phyloP scores from a whole-genome alignment of 2,113 vertebrate genomes.

The Silurus glanis region DNA sequence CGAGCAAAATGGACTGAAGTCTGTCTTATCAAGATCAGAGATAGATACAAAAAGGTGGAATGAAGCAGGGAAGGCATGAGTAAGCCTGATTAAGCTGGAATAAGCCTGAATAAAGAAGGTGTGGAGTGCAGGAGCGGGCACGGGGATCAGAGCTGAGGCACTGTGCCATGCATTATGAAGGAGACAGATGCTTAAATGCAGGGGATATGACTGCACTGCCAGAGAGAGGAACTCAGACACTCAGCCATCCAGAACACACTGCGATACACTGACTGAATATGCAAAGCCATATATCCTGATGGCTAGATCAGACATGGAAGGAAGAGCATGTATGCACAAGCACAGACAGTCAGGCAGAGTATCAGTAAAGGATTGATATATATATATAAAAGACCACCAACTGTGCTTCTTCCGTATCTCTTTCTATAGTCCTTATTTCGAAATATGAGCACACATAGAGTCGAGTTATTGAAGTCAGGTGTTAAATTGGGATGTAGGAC shows the following conservation, averaged over 20 bases:
- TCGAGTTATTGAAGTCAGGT: neutral
- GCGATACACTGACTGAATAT: slow-evolving; percentile 33
- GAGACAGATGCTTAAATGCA: slow-evolving; percentile 56
- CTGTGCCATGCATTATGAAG: slow-evolving; percentile 74
- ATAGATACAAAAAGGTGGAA: slow-evolving; percentile 62
- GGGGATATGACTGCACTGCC: slow-evolving; percentile 45
- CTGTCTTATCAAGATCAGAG: slow-evolving; percentile 53
- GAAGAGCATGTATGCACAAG: slow-evolving; percentile 18
- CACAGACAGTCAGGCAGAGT: neutral
- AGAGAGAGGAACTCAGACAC: slow-evolving; percentile 46
- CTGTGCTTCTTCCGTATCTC: neutral
- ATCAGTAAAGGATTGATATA: neutral
- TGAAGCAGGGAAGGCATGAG: slow-evolving; percentile 72
- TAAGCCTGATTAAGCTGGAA: slow-evolving; percentile 74
- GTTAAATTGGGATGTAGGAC: slow-evolving; percentile 11
- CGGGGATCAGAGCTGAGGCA: slow-evolving; percentile 69
- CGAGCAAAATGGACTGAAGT: slow-evolving; percentile 65
- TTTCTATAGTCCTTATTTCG: slow-evolving; percentile 12
- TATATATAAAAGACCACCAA: neutral
- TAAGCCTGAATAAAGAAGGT: slow-evolving; percentile 71
- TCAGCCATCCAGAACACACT: slow-evolving; percentile 36
- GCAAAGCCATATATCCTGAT: slow-evolving; percentile 35
- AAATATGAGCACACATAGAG: slow-evolving; percentile 16
- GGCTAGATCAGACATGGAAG: slow-evolving; percentile 25
- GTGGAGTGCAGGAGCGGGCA: slow-evolving; percentile 53